Base-by-base conservation (phyloP, 2,888 invertebrate species). In the Eudasyphora cyanicolor region DNA sequence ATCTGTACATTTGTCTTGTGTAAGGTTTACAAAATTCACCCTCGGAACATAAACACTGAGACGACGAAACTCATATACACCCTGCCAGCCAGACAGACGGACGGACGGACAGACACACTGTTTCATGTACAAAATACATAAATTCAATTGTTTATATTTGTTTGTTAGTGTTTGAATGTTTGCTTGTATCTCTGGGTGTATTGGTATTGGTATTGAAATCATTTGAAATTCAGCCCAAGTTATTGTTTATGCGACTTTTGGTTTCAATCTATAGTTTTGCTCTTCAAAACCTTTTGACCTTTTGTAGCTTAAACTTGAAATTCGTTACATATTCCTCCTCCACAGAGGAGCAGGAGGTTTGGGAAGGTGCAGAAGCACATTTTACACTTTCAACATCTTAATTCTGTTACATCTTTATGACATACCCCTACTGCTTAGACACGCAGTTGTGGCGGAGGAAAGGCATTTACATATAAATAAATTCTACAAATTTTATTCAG, bases 161-260 rank as follows among this genome's bases (percentile, higher is more conserved):
- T 80, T n/a, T 21, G 38, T 60, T 51, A 14, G 51, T 27, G 45
- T 4, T 14, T 54, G 38, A 10, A 19, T 45, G 51, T 57, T 27
- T 73, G 5, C 19, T 1, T 69, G 29, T 70, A 42, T 77, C 57
- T n/a, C 60, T 70, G 67, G 54, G 54, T 21, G 19, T 21, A 12
- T 3, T 3, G 6, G n/a, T 6, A 2, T 21, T 54, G 27, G 42
- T 70, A 76, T 67, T 64, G 75, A 71, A 81, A 78, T 80, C 74
- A 80, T 80, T 80, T 75, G 10, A 80, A 77, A 83, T 80, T 83
- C 80, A 70, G 38, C 29, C 80, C 45, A 70, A 74, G 38, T 64
- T 64, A 80, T 80, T 80, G 75, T 84, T 84, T 84, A 83, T 80
- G 83, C 75, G 80, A 75, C 83, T 80, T 80, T 84, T 76, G 81